These are phyloP conservation scores for Sycobia sp. DNA, from an alignment of 1,140 invertebrate species.

Conservation along the genomic window DNA sequence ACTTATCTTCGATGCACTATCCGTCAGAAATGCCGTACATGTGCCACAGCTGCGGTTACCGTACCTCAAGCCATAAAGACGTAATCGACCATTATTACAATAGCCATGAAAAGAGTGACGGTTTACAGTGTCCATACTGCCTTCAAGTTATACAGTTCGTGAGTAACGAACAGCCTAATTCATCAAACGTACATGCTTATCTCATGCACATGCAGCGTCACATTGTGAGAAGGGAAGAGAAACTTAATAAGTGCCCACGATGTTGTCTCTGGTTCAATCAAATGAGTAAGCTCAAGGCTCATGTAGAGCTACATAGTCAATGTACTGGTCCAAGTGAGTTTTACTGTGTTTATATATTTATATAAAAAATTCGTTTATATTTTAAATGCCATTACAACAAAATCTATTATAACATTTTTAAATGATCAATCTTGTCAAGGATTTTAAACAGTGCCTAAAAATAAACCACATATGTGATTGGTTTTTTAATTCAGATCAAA, in stretches of 20 bases:
- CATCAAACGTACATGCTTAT: constrained; percentile 52
- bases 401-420: background rate
- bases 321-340: constrained; percentile 44
- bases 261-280: constrained; percentile 76
- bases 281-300: constrained; percentile 62
- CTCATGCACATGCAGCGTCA: constrained; percentile 59
- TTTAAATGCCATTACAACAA: too few relatives aligned
- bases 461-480: too few relatives aligned
- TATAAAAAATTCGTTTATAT: background rate
- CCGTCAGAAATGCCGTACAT: constrained; percentile 80
- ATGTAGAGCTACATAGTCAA: constrained; percentile 53
- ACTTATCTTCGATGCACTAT: constrained; percentile 77
- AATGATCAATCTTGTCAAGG: too few relatives aligned
- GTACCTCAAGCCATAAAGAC: constrained; percentile 76
- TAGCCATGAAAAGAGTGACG: constrained; percentile 66
- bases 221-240: constrained; percentile 59
- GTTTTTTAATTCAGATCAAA: too few relatives aligned
- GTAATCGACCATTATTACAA: constrained; percentile 75
- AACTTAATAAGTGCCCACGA: constrained; percentile 69
- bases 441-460: too few relatives aligned
- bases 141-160: constrained; percentile 64
- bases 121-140: constrained; percentile 76
- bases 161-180: constrained; percentile 24
- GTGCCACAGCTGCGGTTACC: constrained; percentile 75
- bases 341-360: background rate